Percentiles rank a stretch among this genome's conserved stretches.
Evolutionary conservation across 1,140 invertebrate species (phyloP).

Genomic region (Brachionus rotundiformis): DNA sequence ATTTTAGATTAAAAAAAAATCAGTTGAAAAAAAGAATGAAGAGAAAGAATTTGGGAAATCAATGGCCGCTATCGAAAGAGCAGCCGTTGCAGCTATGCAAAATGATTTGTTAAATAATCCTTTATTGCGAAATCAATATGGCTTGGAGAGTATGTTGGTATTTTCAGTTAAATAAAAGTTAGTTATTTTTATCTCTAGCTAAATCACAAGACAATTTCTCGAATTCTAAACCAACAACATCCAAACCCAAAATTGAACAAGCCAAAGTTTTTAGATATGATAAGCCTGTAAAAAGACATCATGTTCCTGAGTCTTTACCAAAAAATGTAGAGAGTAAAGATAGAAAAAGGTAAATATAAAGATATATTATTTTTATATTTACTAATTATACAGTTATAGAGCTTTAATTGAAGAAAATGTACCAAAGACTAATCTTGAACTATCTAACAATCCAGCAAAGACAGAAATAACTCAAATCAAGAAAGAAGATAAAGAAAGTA

Average conservation of each 20-base stretch:
- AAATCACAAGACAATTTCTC: background rate
- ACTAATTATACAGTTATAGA: too few relatives aligned
- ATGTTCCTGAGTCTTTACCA: background rate
- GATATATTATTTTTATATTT: background rate
- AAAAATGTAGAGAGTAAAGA: background rate
- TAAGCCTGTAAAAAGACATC: background rate
- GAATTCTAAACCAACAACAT: background rate
- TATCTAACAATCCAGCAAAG: conserved; percentile 34
- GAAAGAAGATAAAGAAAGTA: background rate
- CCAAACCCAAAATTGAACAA: background rate
- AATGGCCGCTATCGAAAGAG: conserved; percentile 47
- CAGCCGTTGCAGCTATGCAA: conserved; percentile 23
- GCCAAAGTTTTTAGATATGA: background rate
- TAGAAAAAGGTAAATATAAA: background rate
- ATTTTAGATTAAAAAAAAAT: conserved; percentile 41
- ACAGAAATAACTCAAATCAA: background rate
- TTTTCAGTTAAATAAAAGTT: background rate
- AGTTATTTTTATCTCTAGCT: background rate
- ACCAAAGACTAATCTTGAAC: conserved; percentile 16
- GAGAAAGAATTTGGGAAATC: conserved; percentile 2
- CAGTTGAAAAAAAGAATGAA: conserved; percentile 26
- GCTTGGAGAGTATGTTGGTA: background rate
- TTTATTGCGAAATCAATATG: conserved; percentile 28
- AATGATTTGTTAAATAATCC: conserved; percentile 26
- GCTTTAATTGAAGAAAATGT: background rate